phyloP scores from a whole-genome alignment of 2,797 vertebrate genomes.

The Atherinosoma microstoma region DNA sequence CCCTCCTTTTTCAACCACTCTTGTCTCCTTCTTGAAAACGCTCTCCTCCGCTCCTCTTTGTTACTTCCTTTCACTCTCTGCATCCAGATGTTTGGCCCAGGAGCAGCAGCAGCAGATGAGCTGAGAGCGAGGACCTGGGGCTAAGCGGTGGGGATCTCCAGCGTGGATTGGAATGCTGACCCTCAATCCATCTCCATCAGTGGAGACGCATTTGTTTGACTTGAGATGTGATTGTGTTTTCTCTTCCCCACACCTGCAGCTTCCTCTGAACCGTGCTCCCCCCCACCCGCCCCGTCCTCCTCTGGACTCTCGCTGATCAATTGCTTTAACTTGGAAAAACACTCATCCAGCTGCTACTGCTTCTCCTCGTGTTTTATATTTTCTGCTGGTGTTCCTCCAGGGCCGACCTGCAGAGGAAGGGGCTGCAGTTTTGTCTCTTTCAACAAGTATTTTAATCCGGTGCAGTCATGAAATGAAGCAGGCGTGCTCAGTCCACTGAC shows the following conservation, averaged over 20 bases:
- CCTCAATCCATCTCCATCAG: slow-evolving; percentile 83
- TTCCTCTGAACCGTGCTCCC: slow-evolving; percentile 71
- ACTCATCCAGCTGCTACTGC: slow-evolving; percentile 67
- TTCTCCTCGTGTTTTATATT: slow-evolving; percentile 48
- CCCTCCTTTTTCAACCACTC: slow-evolving; percentile 30
- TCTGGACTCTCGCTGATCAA: slow-evolving; percentile 67
- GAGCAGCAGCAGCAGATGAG: slow-evolving; percentile 38
- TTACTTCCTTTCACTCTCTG: slow-evolving; percentile 25
- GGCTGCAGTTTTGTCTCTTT: slow-evolving; percentile 16
- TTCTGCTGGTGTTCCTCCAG: slow-evolving; percentile 32
- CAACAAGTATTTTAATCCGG: slow-evolving; percentile 29
- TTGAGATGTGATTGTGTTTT: slow-evolving; percentile 83
- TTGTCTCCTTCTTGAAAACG: slow-evolving; percentile 10
- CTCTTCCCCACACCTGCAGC: slow-evolving; percentile 84
- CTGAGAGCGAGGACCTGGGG: slow-evolving; percentile 46
- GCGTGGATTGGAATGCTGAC: slow-evolving; percentile 81
- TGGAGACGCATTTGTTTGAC: slow-evolving; percentile 77
- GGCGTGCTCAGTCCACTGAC: slow-evolving; percentile 33
- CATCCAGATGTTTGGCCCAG: slow-evolving; percentile 74
- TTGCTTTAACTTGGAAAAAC: slow-evolving; percentile 70
- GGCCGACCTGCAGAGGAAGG: slow-evolving; percentile 34
- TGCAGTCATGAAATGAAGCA: slow-evolving; percentile 42
- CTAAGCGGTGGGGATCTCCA: slow-evolving; percentile 65
- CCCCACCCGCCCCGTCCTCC: slow-evolving; percentile 40
- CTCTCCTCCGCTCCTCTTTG: slow-evolving; percentile 37